These are phyloP conservation scores for Eurosta solidaginis DNA, from an alignment of 1,140 invertebrate species.

Conservation along the genomic window DNA sequence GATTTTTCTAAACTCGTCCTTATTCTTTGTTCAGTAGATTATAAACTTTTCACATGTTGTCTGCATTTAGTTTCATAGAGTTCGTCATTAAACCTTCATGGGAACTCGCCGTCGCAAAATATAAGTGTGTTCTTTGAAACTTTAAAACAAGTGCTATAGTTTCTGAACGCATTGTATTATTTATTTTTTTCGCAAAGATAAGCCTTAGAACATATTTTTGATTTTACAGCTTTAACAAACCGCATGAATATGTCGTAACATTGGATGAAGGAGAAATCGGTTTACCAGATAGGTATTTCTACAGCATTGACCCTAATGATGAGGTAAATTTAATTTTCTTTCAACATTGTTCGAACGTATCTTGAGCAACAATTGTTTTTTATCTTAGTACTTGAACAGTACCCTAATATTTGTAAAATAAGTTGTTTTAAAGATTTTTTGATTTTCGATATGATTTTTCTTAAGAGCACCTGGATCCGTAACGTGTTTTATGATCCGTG, in stretches of 20 bases:
- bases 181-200: neutral
- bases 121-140: too few species aligned
- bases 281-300: conserved; percentile 56
- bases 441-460: too few species aligned
- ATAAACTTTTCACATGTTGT: too few species aligned
- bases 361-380: neutral
- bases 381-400: neutral
- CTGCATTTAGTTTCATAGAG: too few species aligned
- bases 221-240: conserved; percentile 44
- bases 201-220: neutral
- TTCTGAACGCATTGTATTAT: neutral
- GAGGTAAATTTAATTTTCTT: conserved; percentile 39
- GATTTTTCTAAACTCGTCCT: too few species aligned
- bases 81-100: too few species aligned
- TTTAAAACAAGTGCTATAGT: neutral
- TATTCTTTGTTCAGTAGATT: too few species aligned
- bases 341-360: neutral
- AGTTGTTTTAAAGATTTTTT: neutral
- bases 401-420: neutral
- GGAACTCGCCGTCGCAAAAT: too few species aligned
- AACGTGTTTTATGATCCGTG: too few species aligned
- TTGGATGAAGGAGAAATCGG: conserved; percentile 55
- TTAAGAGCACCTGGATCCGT: too few species aligned
- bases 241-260: conserved; percentile 55
- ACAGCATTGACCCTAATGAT: conserved; percentile 50